Conservation (phyloP, 2,888 invertebrate genomes). For the Tenthredo livida region DNA sequence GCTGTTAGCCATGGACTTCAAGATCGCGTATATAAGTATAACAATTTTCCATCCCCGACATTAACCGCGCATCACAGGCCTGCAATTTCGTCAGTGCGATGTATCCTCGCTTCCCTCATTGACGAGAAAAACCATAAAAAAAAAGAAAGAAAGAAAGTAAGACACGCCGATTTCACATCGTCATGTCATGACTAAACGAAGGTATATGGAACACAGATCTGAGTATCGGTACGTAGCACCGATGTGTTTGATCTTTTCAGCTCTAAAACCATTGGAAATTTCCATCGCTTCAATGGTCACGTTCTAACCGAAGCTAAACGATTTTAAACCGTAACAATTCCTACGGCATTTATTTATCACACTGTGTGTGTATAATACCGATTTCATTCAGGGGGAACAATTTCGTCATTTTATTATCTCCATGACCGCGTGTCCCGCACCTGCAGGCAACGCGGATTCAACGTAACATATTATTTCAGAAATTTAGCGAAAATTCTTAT, state of each 20-base stretch:
- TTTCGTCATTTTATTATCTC: neutral
- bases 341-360: neutral
- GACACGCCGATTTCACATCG: neutral
- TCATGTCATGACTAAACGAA: neutral
- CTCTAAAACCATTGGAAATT: neutral
- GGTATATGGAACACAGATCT: neutral
- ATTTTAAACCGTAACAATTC: slow-evolving; percentile 13
- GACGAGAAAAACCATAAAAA: neutral
- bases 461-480: neutral
- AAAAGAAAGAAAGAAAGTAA: neutral
- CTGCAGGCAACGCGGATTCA: neutral
- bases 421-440: neutral
- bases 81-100: neutral
- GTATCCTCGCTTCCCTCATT: neutral
- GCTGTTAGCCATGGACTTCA: neutral
- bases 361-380: neutral
- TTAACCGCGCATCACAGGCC: neutral
- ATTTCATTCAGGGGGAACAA: neutral
- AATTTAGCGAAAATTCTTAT: neutral
- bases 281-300: slow-evolving; percentile 6
- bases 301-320: slow-evolving; percentile 8
- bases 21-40: slow-evolving; percentile 36
- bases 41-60: slow-evolving; percentile 21
- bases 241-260: neutral
- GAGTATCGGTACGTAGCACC: neutral